phyloP scores from a whole-genome alignment of 2,797 vertebrate genomes.

The Propithecus perrieri region DNA sequence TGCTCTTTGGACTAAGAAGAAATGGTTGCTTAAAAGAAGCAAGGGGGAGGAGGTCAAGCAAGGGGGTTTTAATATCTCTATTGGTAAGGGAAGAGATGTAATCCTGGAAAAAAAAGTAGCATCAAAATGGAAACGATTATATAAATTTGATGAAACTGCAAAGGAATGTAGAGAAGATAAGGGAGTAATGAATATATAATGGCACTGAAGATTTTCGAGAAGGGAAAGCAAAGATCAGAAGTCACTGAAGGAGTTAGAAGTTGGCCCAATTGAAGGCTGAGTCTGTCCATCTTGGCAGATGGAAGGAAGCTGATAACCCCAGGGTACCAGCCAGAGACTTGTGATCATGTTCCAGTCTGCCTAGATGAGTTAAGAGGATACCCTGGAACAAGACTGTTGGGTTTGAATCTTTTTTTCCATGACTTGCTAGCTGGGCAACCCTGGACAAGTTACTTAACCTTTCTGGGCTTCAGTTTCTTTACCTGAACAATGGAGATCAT shows the following conservation, averaged over 20 bases:
- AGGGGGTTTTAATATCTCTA: conserved; percentile 52
- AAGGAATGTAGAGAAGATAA: conserved; percentile 40
- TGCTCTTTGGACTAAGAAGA: conserved; percentile 61
- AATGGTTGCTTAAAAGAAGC: conserved; percentile 55
- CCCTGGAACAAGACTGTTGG: background rate
- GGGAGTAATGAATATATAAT: background rate
- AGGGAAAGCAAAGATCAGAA: conserved; percentile 40
- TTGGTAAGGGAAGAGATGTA: conserved; percentile 56
- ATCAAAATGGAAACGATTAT: conserved; percentile 21
- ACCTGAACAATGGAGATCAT: background rate
- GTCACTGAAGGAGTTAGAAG: background rate
- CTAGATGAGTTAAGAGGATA: background rate
- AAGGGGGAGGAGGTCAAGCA: conserved; percentile 44
- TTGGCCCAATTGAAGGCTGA: background rate
- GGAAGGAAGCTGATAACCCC: background rate
- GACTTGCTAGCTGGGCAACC: background rate
- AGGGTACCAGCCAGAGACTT: background rate
- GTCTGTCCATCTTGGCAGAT: background rate
- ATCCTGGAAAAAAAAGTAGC: background rate
- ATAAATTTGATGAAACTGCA: conserved; percentile 52
- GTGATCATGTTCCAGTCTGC: background rate
- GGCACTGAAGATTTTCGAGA: conserved; percentile 9
- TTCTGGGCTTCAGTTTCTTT: background rate
- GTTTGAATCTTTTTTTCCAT: background rate
- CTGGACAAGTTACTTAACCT: background rate